A percentile compares a stretch with the other conserved stretches of the same genome.
phyloP scores from a whole-genome alignment of 2,113 vertebrate species.

The Gnathonemus echidnorhynchus region DNA sequence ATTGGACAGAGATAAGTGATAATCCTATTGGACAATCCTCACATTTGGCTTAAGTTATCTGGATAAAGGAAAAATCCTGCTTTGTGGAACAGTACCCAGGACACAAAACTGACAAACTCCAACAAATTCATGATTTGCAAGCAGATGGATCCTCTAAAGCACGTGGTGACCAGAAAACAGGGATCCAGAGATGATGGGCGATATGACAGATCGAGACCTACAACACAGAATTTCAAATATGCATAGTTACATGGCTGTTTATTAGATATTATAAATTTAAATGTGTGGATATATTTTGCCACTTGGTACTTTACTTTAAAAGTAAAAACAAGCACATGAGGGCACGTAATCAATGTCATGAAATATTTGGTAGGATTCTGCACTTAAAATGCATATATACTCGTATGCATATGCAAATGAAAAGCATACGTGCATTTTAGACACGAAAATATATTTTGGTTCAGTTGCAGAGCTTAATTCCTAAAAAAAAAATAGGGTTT shows the following conservation, averaged over 20 bases:
- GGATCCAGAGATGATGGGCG: not conserved
- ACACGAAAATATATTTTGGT: not conserved
- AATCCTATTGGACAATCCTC: not conserved
- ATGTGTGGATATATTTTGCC: not conserved
- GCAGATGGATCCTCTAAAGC: not conserved
- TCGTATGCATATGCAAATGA: not conserved
- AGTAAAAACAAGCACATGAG: not conserved
- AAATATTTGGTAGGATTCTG: not conserved
- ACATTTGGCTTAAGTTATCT: not conserved
- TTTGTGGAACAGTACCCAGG: not conserved
- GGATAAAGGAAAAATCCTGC: not conserved
- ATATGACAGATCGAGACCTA: not conserved
- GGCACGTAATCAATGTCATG: not conserved
- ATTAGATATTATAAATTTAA: not conserved
- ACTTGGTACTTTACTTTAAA: not conserved
- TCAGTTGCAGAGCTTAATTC: not conserved
- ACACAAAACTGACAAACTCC: not conserved
- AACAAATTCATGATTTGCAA: not conserved
- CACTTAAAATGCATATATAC: not conserved
- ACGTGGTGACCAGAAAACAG: not conserved
- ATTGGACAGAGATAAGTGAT: not conserved
- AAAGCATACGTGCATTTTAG: not conserved
- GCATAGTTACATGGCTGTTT: not conserved
- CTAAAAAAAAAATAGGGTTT: not conserved
- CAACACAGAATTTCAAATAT: not conserved